Conservation (phyloP, 2,797 vertebrate genomes). For the Sebastes minor region DNA sequence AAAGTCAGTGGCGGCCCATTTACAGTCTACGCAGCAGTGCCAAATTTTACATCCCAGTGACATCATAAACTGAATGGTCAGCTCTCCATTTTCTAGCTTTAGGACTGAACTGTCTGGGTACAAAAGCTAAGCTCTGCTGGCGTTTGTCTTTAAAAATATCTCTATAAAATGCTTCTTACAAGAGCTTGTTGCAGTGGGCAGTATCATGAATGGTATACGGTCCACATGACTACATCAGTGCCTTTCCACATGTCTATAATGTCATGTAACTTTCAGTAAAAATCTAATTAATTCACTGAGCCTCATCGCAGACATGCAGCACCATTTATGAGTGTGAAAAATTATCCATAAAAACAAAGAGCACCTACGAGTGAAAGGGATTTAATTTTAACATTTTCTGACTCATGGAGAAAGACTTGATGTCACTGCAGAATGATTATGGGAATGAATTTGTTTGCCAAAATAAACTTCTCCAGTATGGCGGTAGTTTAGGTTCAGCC, state of each 20-base stretch:
- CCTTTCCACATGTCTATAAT: neutral
- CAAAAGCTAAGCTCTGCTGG: neutral
- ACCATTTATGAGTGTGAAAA: neutral
- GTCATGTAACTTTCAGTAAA: neutral
- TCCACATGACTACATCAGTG: neutral
- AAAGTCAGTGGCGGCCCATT: slow-evolving; percentile 23
- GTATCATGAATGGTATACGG: neutral
- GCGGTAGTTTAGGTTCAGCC: neutral
- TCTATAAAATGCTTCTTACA: neutral
- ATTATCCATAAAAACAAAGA: neutral
- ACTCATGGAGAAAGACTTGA: slow-evolving; percentile 5
- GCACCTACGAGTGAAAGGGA: neutral
- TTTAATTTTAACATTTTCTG: neutral
- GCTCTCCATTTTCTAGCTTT: slow-evolving; percentile 26
- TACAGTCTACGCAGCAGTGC: slow-evolving; percentile 32
- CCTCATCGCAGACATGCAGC: neutral
- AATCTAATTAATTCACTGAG: neutral
- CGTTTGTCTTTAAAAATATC: neutral
- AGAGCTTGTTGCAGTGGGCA: neutral
- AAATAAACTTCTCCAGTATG: neutral
- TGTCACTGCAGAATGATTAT: neutral
- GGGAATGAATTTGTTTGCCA: neutral
- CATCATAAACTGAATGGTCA: slow-evolving; percentile 33
- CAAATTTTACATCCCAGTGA: slow-evolving; percentile 54
- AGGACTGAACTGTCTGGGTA: neutral